A percentile compares a stretch with the other conserved stretches of the same genome.
Conservation (phyloP, 2,888 invertebrate species). For the Dastarcus helophoroides region DNA sequence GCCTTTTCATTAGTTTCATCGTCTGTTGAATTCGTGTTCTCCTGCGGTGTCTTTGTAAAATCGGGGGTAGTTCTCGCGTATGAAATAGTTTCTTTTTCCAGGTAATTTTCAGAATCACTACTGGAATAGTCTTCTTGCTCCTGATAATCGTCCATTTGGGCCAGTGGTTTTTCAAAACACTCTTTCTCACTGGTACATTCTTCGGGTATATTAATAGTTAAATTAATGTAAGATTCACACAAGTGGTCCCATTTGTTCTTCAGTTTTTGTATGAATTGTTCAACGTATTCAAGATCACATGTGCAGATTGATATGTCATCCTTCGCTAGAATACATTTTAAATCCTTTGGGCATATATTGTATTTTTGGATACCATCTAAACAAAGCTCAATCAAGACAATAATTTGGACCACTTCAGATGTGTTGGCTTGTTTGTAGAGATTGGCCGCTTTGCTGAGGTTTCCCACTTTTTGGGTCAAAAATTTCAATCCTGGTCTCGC, state of each 20-base stretch:
- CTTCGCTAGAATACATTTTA: constrained; percentile 46
- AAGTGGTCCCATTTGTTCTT: constrained; percentile 34
- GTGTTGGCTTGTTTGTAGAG: constrained; percentile 88
- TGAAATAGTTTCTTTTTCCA: constrained; percentile 33
- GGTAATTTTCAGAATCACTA: constrained; percentile 34
- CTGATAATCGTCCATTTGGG: constrained; percentile 47
- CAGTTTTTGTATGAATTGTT: constrained; percentile 32
- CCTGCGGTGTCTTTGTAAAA: no score
- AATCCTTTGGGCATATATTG: constrained; percentile 47
- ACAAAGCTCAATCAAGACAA: constrained; percentile 76
- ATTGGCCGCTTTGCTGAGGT: constrained; percentile 75
- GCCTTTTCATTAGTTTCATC: constrained; percentile 33
- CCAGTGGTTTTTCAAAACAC: constrained; percentile 8
- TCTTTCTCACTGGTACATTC: constrained; percentile 15
- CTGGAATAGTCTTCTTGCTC: constrained; percentile 31
- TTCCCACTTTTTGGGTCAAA: constrained; percentile 84
- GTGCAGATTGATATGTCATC: constrained; percentile 32
- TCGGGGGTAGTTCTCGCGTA: no score
- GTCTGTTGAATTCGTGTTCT: no score
- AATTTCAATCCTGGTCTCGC: constrained; percentile 86
- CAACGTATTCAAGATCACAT: constrained; percentile 32
- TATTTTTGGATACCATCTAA: constrained; percentile 58
- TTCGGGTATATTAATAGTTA: constrained; percentile 32
- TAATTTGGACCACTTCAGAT: constrained; percentile 81
- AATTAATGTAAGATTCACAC: constrained; percentile 33